Percentiles rank a stretch among this genome's conserved stretches.
Conservation (phyloP, 2,888 invertebrate species). For the Tinea semifulvella region DNA sequence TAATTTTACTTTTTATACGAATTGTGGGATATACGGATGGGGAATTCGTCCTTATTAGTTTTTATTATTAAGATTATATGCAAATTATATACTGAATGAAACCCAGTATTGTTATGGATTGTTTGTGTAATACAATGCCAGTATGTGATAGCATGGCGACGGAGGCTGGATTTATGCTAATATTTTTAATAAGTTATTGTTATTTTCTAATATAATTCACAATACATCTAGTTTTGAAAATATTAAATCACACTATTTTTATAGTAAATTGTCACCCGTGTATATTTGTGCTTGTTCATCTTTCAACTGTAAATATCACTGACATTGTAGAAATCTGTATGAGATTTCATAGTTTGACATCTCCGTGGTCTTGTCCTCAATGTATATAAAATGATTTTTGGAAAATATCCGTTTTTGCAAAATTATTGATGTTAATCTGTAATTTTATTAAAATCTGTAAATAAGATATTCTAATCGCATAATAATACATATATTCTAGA, state of each 20-base stretch:
- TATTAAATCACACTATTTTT: not conserved
- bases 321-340: no score
- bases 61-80: not conserved
- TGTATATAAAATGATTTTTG: no score
- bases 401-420: no score
- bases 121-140: not conserved
- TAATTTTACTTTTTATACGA: not conserved
- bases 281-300: no score
- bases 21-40: not conserved
- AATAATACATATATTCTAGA: no score
- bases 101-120: not conserved
- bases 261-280: no score
- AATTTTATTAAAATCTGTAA: no score
- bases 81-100: not conserved
- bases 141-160: slow-evolving; percentile 6
- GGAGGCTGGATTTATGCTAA: slow-evolving; percentile 4
- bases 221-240: not conserved
- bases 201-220: not conserved
- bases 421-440: no score
- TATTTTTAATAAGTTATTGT: slow-evolving; percentile 1
- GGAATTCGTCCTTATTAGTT: not conserved
- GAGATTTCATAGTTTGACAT: no score
- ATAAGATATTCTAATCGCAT: no score
- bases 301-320: no score
- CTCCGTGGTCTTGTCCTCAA: no score